Percentiles rank a stretch among this genome's conserved stretches.
phyloP scores from a whole-genome alignment of 1,140 invertebrate species.

The Rhyacophila brunnea region DNA sequence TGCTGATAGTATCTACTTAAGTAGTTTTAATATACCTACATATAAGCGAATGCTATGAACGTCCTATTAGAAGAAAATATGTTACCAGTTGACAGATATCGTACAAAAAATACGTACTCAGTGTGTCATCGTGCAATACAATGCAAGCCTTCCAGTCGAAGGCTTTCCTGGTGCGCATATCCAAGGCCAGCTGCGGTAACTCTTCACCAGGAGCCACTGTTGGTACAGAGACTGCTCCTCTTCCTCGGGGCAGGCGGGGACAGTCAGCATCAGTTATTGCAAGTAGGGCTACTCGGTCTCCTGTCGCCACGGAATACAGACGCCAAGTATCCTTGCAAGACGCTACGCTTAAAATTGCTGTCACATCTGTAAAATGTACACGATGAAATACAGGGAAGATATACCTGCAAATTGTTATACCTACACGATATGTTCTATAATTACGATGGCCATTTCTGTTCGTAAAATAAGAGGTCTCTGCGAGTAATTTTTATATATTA shows the following conservation, averaged over 20 bases:
- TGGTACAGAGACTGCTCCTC: constrained; percentile 69
- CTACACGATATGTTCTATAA: too few species aligned
- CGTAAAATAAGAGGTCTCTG: too few species aligned
- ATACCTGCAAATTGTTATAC: too few species aligned
- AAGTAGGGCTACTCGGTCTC: constrained; percentile 65
- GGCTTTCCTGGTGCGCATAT: constrained; percentile 60
- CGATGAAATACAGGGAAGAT: too few species aligned
- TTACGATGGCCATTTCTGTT: too few species aligned
- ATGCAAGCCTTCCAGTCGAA: constrained; percentile 69
- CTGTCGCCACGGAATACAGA: constrained; percentile 57
- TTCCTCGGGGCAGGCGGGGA: constrained; percentile 61
- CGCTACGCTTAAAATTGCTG: constrained; percentile 67
- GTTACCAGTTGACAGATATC: too few species aligned
- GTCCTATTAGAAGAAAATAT: too few species aligned
- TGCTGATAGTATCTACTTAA: too few species aligned
- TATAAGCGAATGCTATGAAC: too few species aligned
- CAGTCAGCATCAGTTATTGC: constrained; percentile 69
- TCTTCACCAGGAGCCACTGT: constrained; percentile 62
- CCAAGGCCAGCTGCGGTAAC: constrained; percentile 71
- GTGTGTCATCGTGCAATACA: constrained; percentile 67
- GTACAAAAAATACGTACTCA: constrained; percentile 56
- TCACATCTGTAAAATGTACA: constrained; percentile 60
- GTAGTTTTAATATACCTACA: too few species aligned
- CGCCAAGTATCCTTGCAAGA: constrained; percentile 69
- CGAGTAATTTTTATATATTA: too few species aligned